Evolutionary conservation across 2,888 invertebrate genomes (phyloP).

Genomic region (Cephus nigrinus): DNA sequence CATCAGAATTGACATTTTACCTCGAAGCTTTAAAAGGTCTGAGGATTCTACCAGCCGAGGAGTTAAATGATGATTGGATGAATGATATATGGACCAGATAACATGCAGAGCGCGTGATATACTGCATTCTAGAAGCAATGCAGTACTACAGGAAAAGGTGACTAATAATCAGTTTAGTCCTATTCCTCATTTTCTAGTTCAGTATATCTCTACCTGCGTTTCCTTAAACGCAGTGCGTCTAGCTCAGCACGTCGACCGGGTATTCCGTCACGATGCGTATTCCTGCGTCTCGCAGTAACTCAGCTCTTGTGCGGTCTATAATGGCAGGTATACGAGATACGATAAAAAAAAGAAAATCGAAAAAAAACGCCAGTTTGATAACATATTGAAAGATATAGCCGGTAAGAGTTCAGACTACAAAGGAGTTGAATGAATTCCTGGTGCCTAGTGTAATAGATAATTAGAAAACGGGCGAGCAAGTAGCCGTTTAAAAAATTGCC

Average conservation of each 20-base stretch:
- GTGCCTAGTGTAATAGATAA: not conserved
- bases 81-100: slow-evolving; percentile 86
- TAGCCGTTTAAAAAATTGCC: not conserved
- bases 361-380: not conserved
- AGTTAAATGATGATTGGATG: slow-evolving; percentile 80
- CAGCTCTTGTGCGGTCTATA: not conserved
- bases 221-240: not conserved
- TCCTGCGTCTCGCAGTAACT: not conserved
- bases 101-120: slow-evolving; percentile 66
- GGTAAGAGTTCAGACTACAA: not conserved
- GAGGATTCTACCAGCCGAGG: slow-evolving; percentile 79
- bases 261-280: not conserved
- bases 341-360: not conserved
- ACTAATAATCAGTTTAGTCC: slow-evolving; percentile 18
- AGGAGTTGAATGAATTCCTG: not conserved
- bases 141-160: slow-evolving; percentile 43
- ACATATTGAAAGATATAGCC: not conserved
- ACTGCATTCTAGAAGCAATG: slow-evolving; percentile 61
- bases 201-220: not conserved
- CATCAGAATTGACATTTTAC: slow-evolving; percentile 91
- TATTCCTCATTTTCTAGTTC: not conserved
- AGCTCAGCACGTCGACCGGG: not conserved
- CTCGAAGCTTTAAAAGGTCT: slow-evolving; percentile 86
- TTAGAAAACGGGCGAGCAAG: not conserved
- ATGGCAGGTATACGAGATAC: not conserved